Percentiles rank a stretch among this genome's conserved stretches.
These are phyloP conservation scores for Cephus rjabovi DNA, from an alignment of 2,888 invertebrate species.

Conservation along the genomic window DNA sequence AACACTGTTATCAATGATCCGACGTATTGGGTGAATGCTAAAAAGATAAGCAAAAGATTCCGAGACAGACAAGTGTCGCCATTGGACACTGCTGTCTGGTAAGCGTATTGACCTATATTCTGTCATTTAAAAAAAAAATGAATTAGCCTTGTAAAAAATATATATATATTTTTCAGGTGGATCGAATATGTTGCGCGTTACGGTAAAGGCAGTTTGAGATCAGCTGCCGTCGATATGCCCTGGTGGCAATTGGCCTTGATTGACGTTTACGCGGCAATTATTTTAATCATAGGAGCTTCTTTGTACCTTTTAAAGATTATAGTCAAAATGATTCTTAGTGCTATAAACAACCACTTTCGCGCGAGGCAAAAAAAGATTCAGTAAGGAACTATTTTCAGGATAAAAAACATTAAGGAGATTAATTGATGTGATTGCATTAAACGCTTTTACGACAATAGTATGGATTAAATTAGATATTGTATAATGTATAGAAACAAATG, in stretches of 20 bases:
- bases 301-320: constrained; percentile 1
- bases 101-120: not conserved
- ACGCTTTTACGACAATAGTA: not conserved
- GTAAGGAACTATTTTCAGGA: not conserved
- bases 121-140: not conserved
- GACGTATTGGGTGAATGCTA: constrained; percentile 30
- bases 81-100: not conserved
- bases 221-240: constrained; percentile 60
- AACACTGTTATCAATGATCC: constrained; percentile 47
- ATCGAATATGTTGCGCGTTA: constrained; percentile 72
- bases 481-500: too few species aligned
- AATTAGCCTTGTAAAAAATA: too few species aligned
- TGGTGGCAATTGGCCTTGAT: constrained; percentile 64
- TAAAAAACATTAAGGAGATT: not conserved
- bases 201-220: constrained; percentile 64
- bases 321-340: not conserved
- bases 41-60: not conserved
- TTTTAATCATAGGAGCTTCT: constrained; percentile 24
- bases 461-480: too few species aligned
- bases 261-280: constrained; percentile 68
- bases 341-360: not conserved
- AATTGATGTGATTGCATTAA: not conserved
- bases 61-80: not conserved
- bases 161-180: constrained; percentile 62
- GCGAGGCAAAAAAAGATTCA: not conserved